Conservation (phyloP, 35 echinoderm and acorn worm genomes). For the Amphiura filiformis region DNA sequence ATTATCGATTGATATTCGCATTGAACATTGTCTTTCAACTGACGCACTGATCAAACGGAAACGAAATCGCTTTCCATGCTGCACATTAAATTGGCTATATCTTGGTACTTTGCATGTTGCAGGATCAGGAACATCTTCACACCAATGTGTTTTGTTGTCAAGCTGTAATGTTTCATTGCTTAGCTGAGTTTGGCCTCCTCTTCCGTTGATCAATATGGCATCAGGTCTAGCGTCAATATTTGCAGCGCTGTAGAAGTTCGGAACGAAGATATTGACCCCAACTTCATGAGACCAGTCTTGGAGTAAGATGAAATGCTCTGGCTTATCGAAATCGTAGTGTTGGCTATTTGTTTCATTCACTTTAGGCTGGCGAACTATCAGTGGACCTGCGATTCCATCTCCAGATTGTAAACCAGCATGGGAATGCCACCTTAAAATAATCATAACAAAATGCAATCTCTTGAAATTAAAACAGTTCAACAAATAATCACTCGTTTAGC, state of each 20-base stretch:
- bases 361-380: conserved; percentile 59
- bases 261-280: conserved; percentile 57
- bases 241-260: conserved; percentile 65
- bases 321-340: conserved; percentile 68
- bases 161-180: neutral
- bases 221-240: conserved; percentile 70
- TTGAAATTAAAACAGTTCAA: too few species aligned
- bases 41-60: conserved; percentile 85
- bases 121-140: conserved; percentile 5
- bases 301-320: conserved; percentile 65
- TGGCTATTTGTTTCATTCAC: conserved; percentile 30
- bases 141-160: neutral
- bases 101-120: neutral
- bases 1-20: conserved; percentile 73
- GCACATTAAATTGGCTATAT: conserved; percentile 12
- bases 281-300: conserved; percentile 78
- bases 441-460: too few species aligned
- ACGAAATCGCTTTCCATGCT: conserved; percentile 52
- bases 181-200: conserved; percentile 46
- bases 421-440: conserved; percentile 68
- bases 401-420: conserved; percentile 63
- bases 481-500: too few species aligned
- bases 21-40: conserved; percentile 52
- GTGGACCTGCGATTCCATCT: conserved; percentile 69
- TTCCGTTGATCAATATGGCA: conserved; percentile 87